Evolutionary conservation across 2,113 vertebrate genomes (phyloP), one percentile per base, ranked within the genome.

Genomic region (Carassius auratus): DNA sequence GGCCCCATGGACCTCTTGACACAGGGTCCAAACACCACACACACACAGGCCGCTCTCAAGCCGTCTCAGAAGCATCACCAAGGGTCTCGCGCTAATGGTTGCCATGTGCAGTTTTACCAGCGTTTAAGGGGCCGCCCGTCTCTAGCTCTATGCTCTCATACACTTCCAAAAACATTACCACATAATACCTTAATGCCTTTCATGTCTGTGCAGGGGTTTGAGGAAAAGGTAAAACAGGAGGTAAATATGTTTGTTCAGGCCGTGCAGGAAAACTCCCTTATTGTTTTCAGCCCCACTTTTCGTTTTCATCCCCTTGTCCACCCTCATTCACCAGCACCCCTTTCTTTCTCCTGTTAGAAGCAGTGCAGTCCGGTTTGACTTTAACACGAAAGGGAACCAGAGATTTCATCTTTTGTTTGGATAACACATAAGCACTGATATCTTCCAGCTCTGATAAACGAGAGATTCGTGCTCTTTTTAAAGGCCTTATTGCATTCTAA

Each of bases 161-260:
- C 93, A 94, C 94, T 94, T 95, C 94, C 93, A 93, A 93, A 94
- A 94, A 95, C 94, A 95, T 95, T 94, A 94, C 92, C 92, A 84
- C 82, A 90, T 95, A 95, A 95, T 94, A 93, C 95, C 91, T 93
- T 95, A 94, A 95, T 95, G 95, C 93, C 92, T 48, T 89, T 92
- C 86, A 68, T 84, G 89, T 93, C 90, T 89, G 87, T 76, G 30
- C 42, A 80, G 90, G 88, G 90, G 91, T 92, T 90, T 90, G 81
- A 71, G 45, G 76, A 91, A 85, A 91, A 90, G 90, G 90, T 92
- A 89, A 92, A 93, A 92, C 92, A 91, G 91, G 89, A 93, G 93
- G 92, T 91, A 42, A 88, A 86, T 76, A 17, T 86, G 85, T 88
- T 88, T 86, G 73, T 88, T 81, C 82, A 84, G 84, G 85, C 87